Conservation (phyloP, 2,888 invertebrate species). For the Thymelicus lineola region DNA sequence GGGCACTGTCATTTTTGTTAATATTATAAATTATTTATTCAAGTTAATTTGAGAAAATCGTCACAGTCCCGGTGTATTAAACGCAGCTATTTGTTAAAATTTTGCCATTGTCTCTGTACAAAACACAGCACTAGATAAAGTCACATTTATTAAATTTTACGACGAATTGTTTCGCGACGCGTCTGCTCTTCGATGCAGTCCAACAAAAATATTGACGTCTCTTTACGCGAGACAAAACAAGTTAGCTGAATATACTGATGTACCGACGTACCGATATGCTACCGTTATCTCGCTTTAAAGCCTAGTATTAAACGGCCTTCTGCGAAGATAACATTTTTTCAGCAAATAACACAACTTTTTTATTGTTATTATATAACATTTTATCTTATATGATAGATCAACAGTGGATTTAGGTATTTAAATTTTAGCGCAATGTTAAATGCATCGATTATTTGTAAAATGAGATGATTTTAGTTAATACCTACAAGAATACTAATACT, state of each 20-base stretch:
- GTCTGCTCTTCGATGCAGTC: slow-evolving; percentile 50
- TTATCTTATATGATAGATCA: background rate
- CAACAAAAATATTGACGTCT: slow-evolving; percentile 54
- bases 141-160: background rate
- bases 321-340: slow-evolving; percentile 8
- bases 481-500: no score
- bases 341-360: background rate
- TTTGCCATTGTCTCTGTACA: slow-evolving; percentile 7
- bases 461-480: no score
- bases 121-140: background rate
- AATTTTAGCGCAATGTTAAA: background rate
- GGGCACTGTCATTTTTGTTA: slow-evolving; percentile 47
- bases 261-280: slow-evolving; percentile 25
- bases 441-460: no score
- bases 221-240: slow-evolving; percentile 14
- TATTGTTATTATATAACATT: background rate
- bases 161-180: slow-evolving; percentile 43
- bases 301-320: slow-evolving; percentile 21
- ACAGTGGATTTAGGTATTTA: background rate
- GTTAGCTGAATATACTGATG: slow-evolving; percentile 18
- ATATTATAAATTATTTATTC: slow-evolving; percentile 3
- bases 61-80: background rate
- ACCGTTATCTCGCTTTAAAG: slow-evolving; percentile 35
- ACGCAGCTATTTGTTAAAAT: background rate
- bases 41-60: background rate